Percentiles rank a stretch among this genome's conserved stretches.
Conservation (phyloP, 2,888 invertebrate genomes). For the Cybosia mesomella region DNA sequence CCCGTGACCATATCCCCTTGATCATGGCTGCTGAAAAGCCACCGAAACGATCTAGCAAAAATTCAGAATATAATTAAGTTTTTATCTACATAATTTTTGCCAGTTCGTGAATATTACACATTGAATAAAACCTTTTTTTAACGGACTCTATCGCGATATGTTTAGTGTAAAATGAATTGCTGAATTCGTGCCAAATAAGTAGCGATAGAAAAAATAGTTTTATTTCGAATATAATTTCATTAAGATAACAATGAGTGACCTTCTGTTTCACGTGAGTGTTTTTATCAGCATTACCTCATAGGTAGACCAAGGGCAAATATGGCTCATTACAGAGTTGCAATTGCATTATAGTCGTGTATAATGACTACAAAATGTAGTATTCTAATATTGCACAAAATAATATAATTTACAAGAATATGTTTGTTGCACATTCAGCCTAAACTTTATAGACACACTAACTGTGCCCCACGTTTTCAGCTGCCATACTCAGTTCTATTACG, state of each 20-base stretch:
- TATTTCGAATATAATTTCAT: background rate
- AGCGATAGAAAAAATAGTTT: background rate
- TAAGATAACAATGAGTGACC: slow-evolving; percentile 22
- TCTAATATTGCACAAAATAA: slow-evolving; percentile 7
- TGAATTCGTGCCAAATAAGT: background rate
- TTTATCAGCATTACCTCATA: slow-evolving; percentile 34
- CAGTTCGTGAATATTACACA: no score
- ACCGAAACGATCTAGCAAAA: no score
- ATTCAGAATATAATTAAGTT: no score
- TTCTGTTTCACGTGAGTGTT: slow-evolving; percentile 34
- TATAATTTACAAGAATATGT: background rate
- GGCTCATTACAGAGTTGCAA: slow-evolving; percentile 33
- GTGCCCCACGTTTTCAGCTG: background rate
- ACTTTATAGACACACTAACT: background rate
- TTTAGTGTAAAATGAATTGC: background rate
- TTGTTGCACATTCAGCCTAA: background rate
- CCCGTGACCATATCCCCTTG: no score
- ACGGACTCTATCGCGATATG: background rate
- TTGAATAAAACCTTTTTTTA: background rate
- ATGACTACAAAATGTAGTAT: slow-evolving; percentile 8
- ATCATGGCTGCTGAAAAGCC: no score
- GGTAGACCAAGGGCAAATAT: slow-evolving; percentile 40
- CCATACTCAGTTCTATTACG: background rate
- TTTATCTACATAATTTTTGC: no score
- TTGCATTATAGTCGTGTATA: background rate